phyloP scores from a whole-genome alignment of 2,888 invertebrate species.

The Dexiosoma caninum region DNA sequence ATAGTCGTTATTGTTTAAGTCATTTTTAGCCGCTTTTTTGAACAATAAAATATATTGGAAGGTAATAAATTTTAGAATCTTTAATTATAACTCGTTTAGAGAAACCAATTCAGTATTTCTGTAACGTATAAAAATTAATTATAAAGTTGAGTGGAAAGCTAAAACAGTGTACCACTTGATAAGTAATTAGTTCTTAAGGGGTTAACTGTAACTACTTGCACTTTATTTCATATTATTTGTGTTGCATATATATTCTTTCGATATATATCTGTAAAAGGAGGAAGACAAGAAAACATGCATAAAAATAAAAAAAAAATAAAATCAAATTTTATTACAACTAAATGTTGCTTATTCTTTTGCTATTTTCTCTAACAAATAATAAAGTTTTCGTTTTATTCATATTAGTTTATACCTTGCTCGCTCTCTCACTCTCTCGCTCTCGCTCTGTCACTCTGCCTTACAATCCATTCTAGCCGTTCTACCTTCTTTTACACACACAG shows the following conservation, averaged over 20 bases:
- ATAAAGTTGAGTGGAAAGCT: too few species aligned
- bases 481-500: slow-evolving; percentile 11
- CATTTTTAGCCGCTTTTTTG: too few species aligned
- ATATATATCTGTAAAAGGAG: slow-evolving; percentile 40
- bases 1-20: too few species aligned
- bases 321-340: slow-evolving; percentile 57
- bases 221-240: slow-evolving; percentile 35
- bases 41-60: too few species aligned
- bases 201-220: slow-evolving; percentile 41
- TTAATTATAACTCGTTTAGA: too few species aligned
- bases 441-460: slow-evolving; percentile 11
- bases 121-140: too few species aligned
- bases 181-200: slow-evolving; percentile 15
- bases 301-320: slow-evolving; percentile 20
- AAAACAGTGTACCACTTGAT: background rate
- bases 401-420: slow-evolving; percentile 10
- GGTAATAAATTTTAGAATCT: too few species aligned
- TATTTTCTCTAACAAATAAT: slow-evolving; percentile 52
- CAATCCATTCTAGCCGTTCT: background rate
- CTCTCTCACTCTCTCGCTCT: background rate
- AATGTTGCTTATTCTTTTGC: slow-evolving; percentile 54
- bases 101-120: too few species aligned
- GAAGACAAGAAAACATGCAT: slow-evolving; percentile 30
- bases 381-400: slow-evolving; percentile 57
- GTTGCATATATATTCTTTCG: slow-evolving; percentile 41